A percentile compares a stretch with the other conserved stretches of the same genome.
These are phyloP conservation scores for Proisotoma minuta DNA, from an alignment of 2,888 invertebrate species.

Conservation along the genomic window DNA sequence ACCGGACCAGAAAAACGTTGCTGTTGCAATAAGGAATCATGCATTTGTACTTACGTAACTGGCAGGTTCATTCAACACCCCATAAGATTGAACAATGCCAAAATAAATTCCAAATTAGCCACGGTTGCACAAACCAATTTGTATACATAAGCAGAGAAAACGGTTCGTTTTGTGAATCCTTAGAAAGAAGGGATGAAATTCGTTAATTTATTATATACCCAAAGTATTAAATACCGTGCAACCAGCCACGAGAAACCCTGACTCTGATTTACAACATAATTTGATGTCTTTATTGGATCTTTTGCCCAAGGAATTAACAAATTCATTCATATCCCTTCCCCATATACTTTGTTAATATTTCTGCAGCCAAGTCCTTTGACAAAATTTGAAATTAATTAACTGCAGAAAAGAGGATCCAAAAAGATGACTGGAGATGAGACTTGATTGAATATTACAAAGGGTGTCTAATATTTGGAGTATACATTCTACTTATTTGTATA, in stretches of 20 bases:
- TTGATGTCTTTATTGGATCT: neutral
- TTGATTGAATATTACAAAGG: no score
- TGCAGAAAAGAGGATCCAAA: no score
- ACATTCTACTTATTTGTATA: no score
- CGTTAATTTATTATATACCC: neutral
- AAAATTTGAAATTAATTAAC: no score
- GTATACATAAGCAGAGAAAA: no score
- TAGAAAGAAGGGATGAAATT: neutral
- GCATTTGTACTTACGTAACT: neutral
- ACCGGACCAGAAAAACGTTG: no score
- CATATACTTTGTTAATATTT: no score
- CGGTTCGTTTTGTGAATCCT: neutral
- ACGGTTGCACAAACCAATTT: neutral
- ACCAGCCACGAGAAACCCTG: neutral
- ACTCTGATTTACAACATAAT: neutral
- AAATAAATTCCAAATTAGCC: slow-evolving; percentile 3
- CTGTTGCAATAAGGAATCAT: no score
- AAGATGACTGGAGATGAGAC: no score
- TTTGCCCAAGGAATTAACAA: neutral
- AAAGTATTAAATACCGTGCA: neutral
- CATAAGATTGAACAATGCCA: neutral
- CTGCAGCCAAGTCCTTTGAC: no score
- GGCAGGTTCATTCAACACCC: neutral
- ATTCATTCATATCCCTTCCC: neutral
- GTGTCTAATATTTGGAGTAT: no score